phyloP scores from a whole-genome alignment of 2,113 vertebrate genomes.

The Phocoena sinus region DNA sequence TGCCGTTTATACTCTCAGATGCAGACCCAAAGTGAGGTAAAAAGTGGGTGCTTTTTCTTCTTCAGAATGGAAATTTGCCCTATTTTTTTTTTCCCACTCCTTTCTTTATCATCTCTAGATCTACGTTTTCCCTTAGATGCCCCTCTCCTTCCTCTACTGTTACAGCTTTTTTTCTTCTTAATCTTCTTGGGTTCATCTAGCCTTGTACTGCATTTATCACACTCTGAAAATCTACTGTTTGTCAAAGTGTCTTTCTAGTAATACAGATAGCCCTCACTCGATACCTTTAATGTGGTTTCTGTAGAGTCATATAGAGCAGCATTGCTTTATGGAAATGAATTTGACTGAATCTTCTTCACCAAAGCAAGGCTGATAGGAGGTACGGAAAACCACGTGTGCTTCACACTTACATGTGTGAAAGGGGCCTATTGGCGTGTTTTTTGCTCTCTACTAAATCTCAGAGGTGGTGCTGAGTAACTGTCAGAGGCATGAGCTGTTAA shows the following conservation, averaged over 20 bases:
- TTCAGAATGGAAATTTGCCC: background rate
- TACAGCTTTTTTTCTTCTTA: background rate
- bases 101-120: background rate
- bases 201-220: background rate
- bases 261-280: background rate
- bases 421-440: background rate
- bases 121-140: background rate
- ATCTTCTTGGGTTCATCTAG: background rate
- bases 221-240: constrained; percentile 22
- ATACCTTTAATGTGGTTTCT: constrained; percentile 47
- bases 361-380: background rate
- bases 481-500: background rate
- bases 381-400: background rate
- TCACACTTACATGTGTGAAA: background rate
- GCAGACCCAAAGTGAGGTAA: background rate
- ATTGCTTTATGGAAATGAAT: constrained; percentile 38
- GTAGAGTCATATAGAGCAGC: constrained; percentile 14
- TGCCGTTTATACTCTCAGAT: background rate
- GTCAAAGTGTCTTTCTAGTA: constrained; percentile 54
- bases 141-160: background rate
- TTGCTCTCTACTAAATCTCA: background rate
- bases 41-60: background rate
- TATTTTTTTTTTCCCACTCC: background rate
- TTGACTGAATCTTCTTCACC: background rate
- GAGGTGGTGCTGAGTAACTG: background rate